Evolutionary conservation across 2,888 invertebrate species (phyloP), one percentile per base, ranked within the genome.

Genomic region (Gymnosoma rotundatum): DNA sequence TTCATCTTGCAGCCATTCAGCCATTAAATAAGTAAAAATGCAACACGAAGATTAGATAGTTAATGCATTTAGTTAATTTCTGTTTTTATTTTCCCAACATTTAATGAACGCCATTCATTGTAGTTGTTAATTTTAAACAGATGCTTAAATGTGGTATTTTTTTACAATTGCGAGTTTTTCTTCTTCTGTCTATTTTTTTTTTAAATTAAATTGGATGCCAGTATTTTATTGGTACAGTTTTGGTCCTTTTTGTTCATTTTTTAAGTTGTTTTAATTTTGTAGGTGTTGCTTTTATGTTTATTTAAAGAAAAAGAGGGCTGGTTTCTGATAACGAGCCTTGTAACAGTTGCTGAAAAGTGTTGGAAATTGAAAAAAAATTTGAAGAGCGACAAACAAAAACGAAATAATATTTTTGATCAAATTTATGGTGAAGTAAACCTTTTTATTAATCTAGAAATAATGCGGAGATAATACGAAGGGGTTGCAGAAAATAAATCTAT

Each of bases 331-430:
- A 84, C 69, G 84, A 81, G 63, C 78, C 80, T 64, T 74, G 54
- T 78, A 84, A 84, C 78, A 84, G 84, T 84, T 84, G 84, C 78
- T 81, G 84, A 84, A 84, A 84, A 63, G 80, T 80, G 36, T 67
- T 52, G 21, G 48, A 76, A 63, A 76, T 69, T 79, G 64, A 58
- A 64, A 38, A 66, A 38, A 25, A 58, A 61, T 69, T 54, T 18
- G 54, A 20, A 20, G 18, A 42, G 1, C 25, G 61, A 61, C 32
- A 66, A 16, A 6, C 6, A 69, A 6, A 14, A n/a, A 3, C n/a
- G 48, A 18, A n/a, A 6, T 0, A 48, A 12, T 16, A 14, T 3
- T 16, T 48, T 48, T 16, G 3, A 48, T 48, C n/a, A 48, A 48
- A 0, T 21, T 52, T 12, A 14, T 52, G 21, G 20, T 9, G 3